These are phyloP conservation scores for Leptothorax acervorum DNA, from an alignment of 2,888 invertebrate species.

Conservation along the genomic window DNA sequence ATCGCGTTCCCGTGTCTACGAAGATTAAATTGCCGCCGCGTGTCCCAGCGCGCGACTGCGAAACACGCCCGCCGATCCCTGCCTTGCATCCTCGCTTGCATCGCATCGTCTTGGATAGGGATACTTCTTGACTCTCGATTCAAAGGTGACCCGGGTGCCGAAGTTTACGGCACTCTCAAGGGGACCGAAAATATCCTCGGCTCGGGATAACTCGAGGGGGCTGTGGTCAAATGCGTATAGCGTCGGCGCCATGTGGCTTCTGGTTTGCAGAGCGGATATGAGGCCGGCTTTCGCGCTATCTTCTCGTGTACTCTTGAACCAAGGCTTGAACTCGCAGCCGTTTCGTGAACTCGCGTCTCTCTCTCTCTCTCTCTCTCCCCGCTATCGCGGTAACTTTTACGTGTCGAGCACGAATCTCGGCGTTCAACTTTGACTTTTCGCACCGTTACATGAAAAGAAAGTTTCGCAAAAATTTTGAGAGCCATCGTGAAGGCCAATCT, in stretches of 20 bases:
- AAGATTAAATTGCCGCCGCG: slow-evolving; percentile 73
- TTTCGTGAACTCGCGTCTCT: background rate
- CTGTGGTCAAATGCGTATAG: slow-evolving; percentile 59
- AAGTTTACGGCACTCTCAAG: slow-evolving; percentile 49
- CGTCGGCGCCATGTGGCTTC: slow-evolving; percentile 79
- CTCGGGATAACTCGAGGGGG: slow-evolving; percentile 67
- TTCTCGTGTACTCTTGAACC: slow-evolving; percentile 55
- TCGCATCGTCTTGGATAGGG: background rate
- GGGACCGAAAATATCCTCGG: slow-evolving; percentile 69
- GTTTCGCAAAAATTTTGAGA: slow-evolving; percentile 36
- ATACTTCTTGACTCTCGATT: slow-evolving; percentile 40
- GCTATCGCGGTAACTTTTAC: slow-evolving; percentile 18
- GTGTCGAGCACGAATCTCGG: slow-evolving; percentile 16
- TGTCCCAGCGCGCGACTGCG: background rate
- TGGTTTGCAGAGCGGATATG: slow-evolving; percentile 84
- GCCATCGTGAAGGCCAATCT: slow-evolving; percentile 2
- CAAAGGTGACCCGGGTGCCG: slow-evolving; percentile 25
- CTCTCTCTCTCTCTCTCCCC: background rate
- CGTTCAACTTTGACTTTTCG: slow-evolving; percentile 32
- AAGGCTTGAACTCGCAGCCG: slow-evolving; percentile 31
- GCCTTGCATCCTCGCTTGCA: background rate
- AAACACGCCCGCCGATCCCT: background rate
- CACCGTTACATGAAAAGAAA: slow-evolving; percentile 14
- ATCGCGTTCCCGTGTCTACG: slow-evolving; percentile 60
- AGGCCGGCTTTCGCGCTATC: slow-evolving; percentile 74